These are phyloP conservation scores for Phalacrocorax pelagicus DNA, from an alignment of 2,113 vertebrate species.

Conservation along the genomic window DNA sequence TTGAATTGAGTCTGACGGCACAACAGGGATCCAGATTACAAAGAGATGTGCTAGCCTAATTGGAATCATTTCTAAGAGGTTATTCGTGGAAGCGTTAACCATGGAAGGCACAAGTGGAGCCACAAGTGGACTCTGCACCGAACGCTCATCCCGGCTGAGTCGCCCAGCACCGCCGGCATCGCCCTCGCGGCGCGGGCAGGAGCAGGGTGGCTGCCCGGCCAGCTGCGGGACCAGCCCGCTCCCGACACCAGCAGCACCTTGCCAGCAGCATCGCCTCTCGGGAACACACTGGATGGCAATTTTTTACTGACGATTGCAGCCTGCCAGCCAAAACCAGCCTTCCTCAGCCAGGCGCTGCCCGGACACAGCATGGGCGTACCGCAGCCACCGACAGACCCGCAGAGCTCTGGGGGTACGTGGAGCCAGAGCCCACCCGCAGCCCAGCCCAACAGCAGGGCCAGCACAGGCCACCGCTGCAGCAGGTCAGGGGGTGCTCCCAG, in stretches of 20 bases:
- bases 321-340: background rate
- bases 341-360: background rate
- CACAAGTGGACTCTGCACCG: background rate
- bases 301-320: background rate
- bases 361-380: accelerated
- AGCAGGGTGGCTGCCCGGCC: background rate
- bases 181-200: background rate
- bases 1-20: slow-evolving; percentile 55
- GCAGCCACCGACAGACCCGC: background rate
- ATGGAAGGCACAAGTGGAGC: background rate
- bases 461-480: background rate
- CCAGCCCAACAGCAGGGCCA: background rate
- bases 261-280: accelerated
- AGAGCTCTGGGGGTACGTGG: background rate
- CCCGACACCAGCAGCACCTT: background rate
- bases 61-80: slow-evolving; percentile 22
- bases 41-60: slow-evolving; percentile 34
- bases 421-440: background rate
- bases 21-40: slow-evolving; percentile 53
- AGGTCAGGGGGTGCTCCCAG: background rate
- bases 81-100: background rate
- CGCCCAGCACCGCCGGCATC: accelerated
- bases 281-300: accelerated
- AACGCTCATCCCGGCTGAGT: accelerated
- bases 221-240: background rate